Percentiles rank a stretch among this genome's conserved stretches.
These are phyloP conservation scores for Morelia viridis DNA, from an alignment of 2,797 vertebrate species.

Conservation along the genomic window DNA sequence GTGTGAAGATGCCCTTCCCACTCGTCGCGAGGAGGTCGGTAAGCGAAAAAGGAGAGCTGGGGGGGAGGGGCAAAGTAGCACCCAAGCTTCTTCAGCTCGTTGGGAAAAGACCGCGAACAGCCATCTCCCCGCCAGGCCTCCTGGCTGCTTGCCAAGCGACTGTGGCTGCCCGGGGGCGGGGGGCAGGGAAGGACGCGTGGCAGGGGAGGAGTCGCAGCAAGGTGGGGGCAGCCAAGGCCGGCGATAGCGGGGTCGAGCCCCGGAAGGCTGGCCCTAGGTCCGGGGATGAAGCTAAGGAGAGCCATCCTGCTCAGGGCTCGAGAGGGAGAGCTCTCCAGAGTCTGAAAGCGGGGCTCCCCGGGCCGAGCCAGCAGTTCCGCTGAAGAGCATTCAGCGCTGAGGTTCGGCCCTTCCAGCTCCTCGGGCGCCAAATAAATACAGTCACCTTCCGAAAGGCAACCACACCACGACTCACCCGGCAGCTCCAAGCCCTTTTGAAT, in stretches of 20 bases:
- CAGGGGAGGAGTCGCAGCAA: neutral
- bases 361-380: neutral
- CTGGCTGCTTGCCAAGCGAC: neutral
- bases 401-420: neutral
- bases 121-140: neutral
- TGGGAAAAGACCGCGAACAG: neutral
- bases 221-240: neutral
- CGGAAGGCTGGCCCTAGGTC: neutral
- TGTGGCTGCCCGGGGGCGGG: neutral
- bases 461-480: too few species aligned
- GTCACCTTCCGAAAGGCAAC: neutral
- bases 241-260: neutral
- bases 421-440: too few species aligned
- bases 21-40: neutral
- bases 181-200: neutral
- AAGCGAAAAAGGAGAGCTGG: neutral
- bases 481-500: neutral
- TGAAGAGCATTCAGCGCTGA: neutral
- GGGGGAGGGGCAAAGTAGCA: neutral
- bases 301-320: neutral
- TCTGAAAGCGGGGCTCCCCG: neutral
- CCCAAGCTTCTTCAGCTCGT: neutral
- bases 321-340: neutral
- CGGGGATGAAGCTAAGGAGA: neutral
- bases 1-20: neutral